Conservation (phyloP, 2,113 vertebrate genomes). For the Piliocolobus tephrosceles region DNA sequence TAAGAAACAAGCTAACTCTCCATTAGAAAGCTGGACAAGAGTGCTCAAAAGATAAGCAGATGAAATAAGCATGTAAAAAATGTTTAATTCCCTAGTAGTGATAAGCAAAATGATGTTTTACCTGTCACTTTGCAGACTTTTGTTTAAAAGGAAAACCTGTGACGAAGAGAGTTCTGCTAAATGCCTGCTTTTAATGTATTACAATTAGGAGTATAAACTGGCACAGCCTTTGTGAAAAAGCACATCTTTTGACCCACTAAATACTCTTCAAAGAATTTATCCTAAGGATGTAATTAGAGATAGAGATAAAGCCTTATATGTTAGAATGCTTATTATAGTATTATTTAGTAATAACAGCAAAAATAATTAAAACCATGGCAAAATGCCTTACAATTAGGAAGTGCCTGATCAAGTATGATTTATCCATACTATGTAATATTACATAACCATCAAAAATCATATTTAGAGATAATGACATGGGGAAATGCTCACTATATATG, state of each 20-base stretch:
- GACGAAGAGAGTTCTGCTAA: neutral
- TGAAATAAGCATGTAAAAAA: slow-evolving; percentile 18
- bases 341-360: slow-evolving; percentile 35
- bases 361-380: neutral
- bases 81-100: neutral
- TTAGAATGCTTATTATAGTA: slow-evolving; percentile 14
- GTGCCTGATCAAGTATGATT: slow-evolving; percentile 15
- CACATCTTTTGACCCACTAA: neutral
- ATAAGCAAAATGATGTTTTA: neutral
- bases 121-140: neutral
- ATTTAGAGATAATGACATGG: neutral
- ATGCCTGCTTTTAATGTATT: neutral
- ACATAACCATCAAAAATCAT: slow-evolving; percentile 6
- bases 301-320: neutral
- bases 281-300: neutral
- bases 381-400: neutral
- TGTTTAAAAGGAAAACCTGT: neutral
- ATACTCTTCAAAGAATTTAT: slow-evolving; percentile 42
- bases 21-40: slow-evolving; percentile 7
- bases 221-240: slow-evolving; percentile 28
- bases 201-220: neutral
- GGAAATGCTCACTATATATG: neutral
- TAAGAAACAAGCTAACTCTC: neutral
- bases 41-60: slow-evolving; percentile 25
- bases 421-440: neutral